These are phyloP conservation scores for Neofelis nebulosa DNA, from an alignment of 2,113 vertebrate species.

Conservation along the genomic window DNA sequence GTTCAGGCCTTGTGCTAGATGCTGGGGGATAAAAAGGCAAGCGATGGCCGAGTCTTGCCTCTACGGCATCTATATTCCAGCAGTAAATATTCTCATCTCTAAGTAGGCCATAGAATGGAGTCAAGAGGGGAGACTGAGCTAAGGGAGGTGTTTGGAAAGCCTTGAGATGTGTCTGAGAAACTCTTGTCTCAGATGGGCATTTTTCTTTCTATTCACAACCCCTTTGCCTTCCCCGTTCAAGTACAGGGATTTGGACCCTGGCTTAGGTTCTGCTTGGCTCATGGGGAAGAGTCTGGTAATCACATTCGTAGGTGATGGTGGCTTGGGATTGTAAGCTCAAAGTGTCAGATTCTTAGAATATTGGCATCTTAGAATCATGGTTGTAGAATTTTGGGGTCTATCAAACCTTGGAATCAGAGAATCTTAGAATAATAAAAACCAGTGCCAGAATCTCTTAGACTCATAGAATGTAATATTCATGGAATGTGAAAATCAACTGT, in stretches of 20 bases:
- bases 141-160: background rate
- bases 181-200: background rate
- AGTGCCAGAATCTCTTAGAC: conserved; percentile 16
- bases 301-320: background rate
- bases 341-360: background rate
- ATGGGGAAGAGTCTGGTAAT: background rate
- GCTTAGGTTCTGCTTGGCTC: background rate
- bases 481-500: conserved; percentile 25
- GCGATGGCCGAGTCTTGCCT: background rate
- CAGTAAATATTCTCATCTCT: background rate
- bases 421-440: conserved; percentile 18
- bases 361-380: background rate
- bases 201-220: background rate
- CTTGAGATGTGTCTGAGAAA: background rate
- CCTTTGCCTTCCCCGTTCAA: rapidly evolving
- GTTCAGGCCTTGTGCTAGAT: background rate
- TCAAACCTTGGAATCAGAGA: conserved; percentile 14
- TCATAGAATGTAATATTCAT: background rate
- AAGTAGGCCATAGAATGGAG: background rate
- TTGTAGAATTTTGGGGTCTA: conserved; percentile 33
- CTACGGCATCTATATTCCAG: rapidly evolving
- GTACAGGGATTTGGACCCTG: background rate
- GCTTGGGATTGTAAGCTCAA: background rate
- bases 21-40: background rate
- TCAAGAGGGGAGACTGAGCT: background rate